Evolutionary conservation across 2,113 vertebrate species (phyloP).

Genomic region (Odobenus rosmarus): DNA sequence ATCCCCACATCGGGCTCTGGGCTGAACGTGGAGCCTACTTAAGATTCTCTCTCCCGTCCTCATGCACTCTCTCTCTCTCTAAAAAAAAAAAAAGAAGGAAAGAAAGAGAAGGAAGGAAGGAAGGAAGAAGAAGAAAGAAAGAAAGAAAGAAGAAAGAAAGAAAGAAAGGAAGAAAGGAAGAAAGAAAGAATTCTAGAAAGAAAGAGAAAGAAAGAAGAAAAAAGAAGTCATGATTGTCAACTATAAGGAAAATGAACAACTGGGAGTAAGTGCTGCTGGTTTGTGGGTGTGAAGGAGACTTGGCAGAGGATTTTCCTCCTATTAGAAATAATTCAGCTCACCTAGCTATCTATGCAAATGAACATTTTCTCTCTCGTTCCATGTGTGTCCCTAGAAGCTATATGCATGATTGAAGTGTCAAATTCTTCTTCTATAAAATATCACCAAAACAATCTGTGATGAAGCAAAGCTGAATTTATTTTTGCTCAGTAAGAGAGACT

Average conservation of each 20-base stretch:
- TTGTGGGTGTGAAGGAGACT: accelerated
- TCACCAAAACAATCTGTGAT: background rate
- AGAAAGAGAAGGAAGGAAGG: too few species aligned
- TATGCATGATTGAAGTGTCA: background rate
- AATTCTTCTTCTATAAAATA: background rate
- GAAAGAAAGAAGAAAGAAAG: too few species aligned
- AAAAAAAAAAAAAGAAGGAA: background rate
- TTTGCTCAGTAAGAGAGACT: accelerated
- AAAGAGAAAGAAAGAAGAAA: background rate
- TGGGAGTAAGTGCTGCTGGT: accelerated
- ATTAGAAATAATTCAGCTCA: background rate
- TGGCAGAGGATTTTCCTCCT: background rate
- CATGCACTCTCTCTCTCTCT: background rate
- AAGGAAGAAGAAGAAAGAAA: background rate
- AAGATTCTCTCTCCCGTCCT: background rate
- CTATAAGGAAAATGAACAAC: accelerated
- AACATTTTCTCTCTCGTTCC: background rate
- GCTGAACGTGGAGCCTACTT: background rate
- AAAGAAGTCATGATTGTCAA: background rate
- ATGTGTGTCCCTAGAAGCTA: background rate
- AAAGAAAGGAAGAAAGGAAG: background rate
- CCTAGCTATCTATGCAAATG: background rate
- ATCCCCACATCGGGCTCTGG: background rate
- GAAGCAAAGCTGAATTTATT: background rate
- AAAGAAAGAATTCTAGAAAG: too few species aligned